Evolutionary conservation across 2,888 invertebrate genomes (phyloP).

Genomic region (Syrista parreyssii): DNA sequence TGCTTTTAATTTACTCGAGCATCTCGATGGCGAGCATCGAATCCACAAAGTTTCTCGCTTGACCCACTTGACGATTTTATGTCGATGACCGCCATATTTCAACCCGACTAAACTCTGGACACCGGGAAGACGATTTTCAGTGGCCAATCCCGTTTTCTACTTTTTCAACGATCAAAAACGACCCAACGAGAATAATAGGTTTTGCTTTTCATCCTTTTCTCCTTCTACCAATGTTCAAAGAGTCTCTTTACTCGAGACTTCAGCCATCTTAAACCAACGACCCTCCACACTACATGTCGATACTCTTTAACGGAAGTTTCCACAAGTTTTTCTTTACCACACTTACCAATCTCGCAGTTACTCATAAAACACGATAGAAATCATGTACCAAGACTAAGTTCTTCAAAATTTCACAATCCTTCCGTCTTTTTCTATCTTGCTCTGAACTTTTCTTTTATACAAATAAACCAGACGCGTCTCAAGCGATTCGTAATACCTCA

Average conservation of each 20-base stretch:
- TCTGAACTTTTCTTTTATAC: background rate
- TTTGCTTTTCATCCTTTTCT: background rate
- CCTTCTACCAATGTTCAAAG: background rate
- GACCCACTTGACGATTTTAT: conserved; percentile 53
- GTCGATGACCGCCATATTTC: conserved; percentile 29
- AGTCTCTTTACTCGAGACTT: background rate
- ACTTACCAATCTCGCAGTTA: background rate
- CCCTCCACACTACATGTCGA: background rate
- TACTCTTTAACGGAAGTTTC: background rate
- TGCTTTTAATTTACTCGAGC: background rate
- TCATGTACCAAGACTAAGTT: background rate
- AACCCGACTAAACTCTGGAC: background rate
- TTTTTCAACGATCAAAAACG: background rate
- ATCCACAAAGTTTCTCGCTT: conserved; percentile 19
- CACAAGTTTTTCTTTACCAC: background rate
- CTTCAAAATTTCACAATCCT: background rate
- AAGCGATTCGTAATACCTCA: background rate
- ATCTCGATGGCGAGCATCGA: background rate
- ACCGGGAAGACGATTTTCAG: background rate
- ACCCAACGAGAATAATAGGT: background rate
- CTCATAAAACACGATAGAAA: background rate
- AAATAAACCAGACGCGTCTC: background rate
- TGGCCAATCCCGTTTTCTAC: background rate
- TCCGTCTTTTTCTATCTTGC: background rate
- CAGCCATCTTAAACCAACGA: background rate